Evolutionary conservation across 2,113 vertebrate genomes (phyloP).

Genomic region (Athene cunicularia): DNA sequence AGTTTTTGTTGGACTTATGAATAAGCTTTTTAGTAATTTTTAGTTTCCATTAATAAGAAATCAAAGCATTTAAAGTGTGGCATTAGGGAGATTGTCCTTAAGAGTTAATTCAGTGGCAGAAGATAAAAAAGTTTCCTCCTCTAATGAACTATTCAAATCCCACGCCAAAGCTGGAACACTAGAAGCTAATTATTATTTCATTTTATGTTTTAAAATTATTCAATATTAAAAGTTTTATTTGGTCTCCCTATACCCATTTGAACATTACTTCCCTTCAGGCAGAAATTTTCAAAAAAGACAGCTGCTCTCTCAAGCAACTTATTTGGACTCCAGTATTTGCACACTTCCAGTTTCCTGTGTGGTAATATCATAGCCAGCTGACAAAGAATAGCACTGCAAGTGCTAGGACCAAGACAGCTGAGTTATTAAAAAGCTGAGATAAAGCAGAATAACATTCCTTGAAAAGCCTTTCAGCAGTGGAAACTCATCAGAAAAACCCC

Average conservation of each 20-base stretch:
- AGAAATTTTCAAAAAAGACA: not conserved
- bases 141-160: not conserved
- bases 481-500: not conserved
- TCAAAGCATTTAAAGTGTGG: not conserved
- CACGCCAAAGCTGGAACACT: not conserved
- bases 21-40: not conserved
- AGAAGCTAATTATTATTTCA: not conserved
- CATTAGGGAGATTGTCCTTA: not conserved
- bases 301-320: not conserved
- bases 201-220: constrained; percentile 13
- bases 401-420: not conserved
- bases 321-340: not conserved
- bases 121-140: not conserved
- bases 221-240: not conserved
- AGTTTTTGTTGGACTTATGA: not conserved
- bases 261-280: not conserved
- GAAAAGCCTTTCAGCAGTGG: not conserved
- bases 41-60: not conserved
- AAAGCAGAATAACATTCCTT: not conserved
- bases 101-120: not conserved
- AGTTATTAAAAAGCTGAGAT: not conserved
- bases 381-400: not conserved
- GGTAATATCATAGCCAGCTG: not conserved
- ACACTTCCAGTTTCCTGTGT: not conserved
- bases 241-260: not conserved